These are phyloP conservation scores for Heliconius melpomene DNA, from an alignment of 1,140 invertebrate species.

Conservation along the genomic window DNA sequence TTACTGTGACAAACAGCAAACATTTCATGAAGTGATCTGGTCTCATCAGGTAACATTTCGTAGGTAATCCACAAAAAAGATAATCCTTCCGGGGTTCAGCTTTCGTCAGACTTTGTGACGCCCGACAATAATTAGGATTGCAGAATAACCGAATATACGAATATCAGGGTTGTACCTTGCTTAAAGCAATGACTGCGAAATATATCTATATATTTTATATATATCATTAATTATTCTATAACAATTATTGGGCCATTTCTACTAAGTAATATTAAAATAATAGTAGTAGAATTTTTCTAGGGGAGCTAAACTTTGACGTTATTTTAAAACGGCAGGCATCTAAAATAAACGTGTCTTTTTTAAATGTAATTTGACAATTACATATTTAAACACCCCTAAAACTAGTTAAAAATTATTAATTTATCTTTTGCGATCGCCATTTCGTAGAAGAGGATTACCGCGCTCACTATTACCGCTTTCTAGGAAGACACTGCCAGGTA, in stretches of 20 bases:
- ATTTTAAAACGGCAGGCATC: neutral
- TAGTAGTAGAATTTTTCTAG: no score
- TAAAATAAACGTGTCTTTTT: neutral
- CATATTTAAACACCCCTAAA: constrained; percentile 53
- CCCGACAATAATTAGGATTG: constrained; percentile 63
- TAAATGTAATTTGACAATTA: neutral
- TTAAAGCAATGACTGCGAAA: neutral
- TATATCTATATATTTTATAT: neutral
- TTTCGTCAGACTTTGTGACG: constrained; percentile 77
- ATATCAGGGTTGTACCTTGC: constrained; percentile 50
- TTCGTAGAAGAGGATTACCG: constrained; percentile 74
- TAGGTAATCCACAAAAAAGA: constrained; percentile 67
- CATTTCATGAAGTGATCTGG: constrained; percentile 27
- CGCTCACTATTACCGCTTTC: constrained; percentile 74
- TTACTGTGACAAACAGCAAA: constrained; percentile 29
- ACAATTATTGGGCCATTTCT: neutral
- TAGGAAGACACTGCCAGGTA: constrained; percentile 75
- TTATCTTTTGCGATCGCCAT: constrained; percentile 74
- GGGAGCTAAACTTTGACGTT: neutral
- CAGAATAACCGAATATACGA: constrained; percentile 49
- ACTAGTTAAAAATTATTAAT: constrained; percentile 62
- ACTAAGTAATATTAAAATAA: no score
- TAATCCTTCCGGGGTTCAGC: constrained; percentile 70
- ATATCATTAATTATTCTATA: neutral
- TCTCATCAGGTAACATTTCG: constrained; percentile 48